These are phyloP conservation scores for Isichthys henryi DNA, from an alignment of 2,113 vertebrate genomes.

Conservation along the genomic window DNA sequence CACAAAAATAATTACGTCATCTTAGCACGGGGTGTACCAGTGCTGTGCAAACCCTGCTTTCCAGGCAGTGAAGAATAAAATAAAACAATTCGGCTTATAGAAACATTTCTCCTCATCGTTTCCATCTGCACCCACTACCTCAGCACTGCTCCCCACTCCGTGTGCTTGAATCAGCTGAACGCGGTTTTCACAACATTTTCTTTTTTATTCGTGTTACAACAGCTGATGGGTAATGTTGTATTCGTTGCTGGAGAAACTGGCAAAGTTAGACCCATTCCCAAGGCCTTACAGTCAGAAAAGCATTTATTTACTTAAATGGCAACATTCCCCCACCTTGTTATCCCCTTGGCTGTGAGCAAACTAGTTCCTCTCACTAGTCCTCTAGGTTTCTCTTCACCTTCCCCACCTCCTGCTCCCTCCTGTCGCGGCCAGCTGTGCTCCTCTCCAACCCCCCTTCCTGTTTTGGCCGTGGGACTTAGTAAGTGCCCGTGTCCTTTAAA, in stretches of 20 bases:
- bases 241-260: neutral
- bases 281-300: neutral
- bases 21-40: neutral
- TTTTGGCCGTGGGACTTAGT: neutral
- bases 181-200: neutral
- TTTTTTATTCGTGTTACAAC: neutral
- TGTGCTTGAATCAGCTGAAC: conserved; percentile 7
- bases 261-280: conserved; percentile 31
- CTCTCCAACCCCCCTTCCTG: neutral
- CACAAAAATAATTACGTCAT: neutral
- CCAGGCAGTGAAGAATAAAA: neutral
- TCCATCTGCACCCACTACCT: neutral
- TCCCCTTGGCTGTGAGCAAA: neutral
- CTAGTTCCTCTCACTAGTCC: neutral
- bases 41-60: neutral
- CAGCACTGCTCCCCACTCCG: neutral
- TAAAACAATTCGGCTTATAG: neutral
- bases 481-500: neutral
- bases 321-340: conserved; percentile 27
- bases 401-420: neutral
- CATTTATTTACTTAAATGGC: conserved; percentile 41
- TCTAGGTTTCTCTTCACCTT: neutral
- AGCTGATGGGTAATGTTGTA: neutral
- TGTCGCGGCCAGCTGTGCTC: neutral
- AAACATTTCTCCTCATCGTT: neutral